A percentile compares a stretch with the other conserved stretches of the same genome.
Conservation (phyloP, 2,888 invertebrate species). For the Dexiosoma caninum region DNA sequence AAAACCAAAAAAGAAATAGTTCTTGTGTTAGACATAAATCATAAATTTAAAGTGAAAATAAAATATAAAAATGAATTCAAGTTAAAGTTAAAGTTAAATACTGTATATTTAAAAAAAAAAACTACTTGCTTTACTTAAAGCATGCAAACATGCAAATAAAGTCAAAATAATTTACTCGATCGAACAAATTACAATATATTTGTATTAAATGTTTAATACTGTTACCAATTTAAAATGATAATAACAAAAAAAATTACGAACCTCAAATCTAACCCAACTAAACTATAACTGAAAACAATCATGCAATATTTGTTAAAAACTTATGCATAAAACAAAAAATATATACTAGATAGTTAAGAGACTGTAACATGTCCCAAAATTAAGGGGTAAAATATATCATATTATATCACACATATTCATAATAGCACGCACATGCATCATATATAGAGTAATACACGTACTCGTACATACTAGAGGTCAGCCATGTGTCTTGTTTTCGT, state of each 20-base stretch:
- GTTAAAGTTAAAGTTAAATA: background rate
- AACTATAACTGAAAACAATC: conserved; percentile 11
- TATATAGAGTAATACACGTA: no score
- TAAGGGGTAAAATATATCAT: no score
- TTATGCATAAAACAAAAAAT: no score
- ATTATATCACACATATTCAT: background rate
- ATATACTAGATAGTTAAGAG: no score
- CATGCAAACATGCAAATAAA: background rate
- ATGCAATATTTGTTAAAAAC: background rate
- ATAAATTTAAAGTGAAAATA: background rate
- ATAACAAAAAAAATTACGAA: background rate
- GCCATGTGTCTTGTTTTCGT: no score
- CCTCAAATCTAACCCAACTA: background rate
- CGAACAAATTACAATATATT: conserved; percentile 20
- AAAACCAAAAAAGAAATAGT: background rate
- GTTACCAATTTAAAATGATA: background rate
- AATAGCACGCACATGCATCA: background rate
- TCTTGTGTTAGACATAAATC: background rate
- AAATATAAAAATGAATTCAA: background rate
- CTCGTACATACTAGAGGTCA: no score
- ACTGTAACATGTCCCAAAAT: no score
- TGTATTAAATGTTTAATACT: conserved; percentile 24
- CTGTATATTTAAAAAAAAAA: background rate
- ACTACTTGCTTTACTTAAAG: no score
- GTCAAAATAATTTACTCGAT: background rate